Conservation (phyloP, 2,113 vertebrate species). For the Turnix velox region DNA sequence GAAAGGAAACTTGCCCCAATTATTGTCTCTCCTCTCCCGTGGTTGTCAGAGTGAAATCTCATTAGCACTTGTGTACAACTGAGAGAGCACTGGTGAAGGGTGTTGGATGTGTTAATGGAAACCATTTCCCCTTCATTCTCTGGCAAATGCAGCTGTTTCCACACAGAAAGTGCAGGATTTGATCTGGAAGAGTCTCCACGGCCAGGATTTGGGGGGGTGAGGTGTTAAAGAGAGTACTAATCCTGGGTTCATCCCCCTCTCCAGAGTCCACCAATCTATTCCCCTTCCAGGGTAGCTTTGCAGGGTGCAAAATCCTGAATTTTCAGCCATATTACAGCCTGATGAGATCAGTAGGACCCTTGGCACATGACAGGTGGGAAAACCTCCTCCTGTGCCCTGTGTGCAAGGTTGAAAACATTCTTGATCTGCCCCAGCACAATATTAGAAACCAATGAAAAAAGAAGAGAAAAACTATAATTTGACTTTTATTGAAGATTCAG, state of each 20-base stretch:
- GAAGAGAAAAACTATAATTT: neutral
- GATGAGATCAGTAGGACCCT: no score
- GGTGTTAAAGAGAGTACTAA: neutral
- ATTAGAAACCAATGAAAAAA: conserved; percentile 12
- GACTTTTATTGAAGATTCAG: neutral
- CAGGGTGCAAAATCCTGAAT: neutral
- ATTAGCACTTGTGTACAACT: neutral
- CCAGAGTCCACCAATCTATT: neutral
- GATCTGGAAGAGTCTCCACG: neutral
- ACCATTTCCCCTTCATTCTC: conserved; percentile 4
- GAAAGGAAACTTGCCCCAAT: neutral
- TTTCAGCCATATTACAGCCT: fast-evolving
- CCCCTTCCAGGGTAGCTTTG: no score
- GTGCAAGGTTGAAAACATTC: neutral
- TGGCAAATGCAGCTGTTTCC: neutral
- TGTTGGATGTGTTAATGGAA: conserved; percentile 41
- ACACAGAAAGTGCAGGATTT: neutral
- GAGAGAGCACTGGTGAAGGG: neutral
- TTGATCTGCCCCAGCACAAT: neutral
- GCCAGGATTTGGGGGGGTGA: neutral
- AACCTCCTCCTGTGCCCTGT: neutral
- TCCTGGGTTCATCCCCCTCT: neutral
- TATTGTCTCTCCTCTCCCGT: neutral
- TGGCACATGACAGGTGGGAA: no score
- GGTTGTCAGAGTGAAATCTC: neutral